Conservation (phyloP, 2,113 vertebrate species). For the Leptobrachium leishanense region DNA sequence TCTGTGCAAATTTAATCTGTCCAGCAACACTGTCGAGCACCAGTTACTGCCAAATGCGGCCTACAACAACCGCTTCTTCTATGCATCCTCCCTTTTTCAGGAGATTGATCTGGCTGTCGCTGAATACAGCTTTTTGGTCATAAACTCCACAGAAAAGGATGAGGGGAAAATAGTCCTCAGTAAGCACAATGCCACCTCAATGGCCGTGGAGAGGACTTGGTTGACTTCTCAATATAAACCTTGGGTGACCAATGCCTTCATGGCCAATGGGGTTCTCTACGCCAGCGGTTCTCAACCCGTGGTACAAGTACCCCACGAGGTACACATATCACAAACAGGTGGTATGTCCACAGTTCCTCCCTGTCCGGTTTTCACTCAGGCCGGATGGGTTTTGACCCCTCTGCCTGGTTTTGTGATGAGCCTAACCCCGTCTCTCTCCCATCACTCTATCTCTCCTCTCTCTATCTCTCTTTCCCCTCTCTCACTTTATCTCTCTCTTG, state of each 20-base stretch:
- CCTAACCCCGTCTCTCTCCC: too few relatives aligned
- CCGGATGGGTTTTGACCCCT: too few relatives aligned
- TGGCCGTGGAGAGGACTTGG: conserved; percentile 59
- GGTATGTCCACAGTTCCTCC: too few relatives aligned
- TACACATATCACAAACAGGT: too few relatives aligned
- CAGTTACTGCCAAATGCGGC: conserved; percentile 19
- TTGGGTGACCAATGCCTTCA: conserved; percentile 65
- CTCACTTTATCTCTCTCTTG: too few relatives aligned
- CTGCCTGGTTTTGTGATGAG: too few relatives aligned
- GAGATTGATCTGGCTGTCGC: conserved; percentile 64
- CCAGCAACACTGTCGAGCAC: conserved; percentile 24
- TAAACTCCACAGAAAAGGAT: conserved; percentile 60
- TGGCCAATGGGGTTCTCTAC: conserved; percentile 69
- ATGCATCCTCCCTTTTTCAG: conserved; percentile 49
- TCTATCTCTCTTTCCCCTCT: too few relatives aligned
- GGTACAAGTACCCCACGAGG: background rate
- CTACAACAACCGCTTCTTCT: conserved; percentile 54
- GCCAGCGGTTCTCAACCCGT: conserved; percentile 57
- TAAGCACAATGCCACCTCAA: conserved; percentile 60
- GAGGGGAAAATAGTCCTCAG: conserved; percentile 62
- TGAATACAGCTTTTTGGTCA: conserved; percentile 68
- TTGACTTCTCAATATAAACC: conserved; percentile 59
- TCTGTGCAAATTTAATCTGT: conserved; percentile 52
- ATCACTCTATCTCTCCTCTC: too few relatives aligned
- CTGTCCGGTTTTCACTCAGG: too few relatives aligned